Evolutionary conservation across 2,113 vertebrate genomes (phyloP).

Genomic region (Erythrocercus mccallii): DNA sequence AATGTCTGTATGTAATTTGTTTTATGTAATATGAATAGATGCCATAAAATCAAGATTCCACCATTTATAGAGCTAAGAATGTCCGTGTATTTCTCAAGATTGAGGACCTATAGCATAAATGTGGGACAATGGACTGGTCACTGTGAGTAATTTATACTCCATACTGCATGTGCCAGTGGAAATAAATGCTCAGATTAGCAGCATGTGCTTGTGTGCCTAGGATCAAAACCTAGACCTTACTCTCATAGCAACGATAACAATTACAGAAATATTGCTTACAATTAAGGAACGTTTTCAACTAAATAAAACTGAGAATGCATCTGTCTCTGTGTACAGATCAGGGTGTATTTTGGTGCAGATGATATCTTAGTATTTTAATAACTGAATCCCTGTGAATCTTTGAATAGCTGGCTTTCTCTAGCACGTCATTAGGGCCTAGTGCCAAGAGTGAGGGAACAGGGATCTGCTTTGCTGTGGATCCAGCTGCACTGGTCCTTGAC

Average conservation of each 20-base stretch:
- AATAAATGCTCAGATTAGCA: background rate
- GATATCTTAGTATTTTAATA: background rate
- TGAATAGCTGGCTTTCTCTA: background rate
- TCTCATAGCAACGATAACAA: background rate
- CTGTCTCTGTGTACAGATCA: background rate
- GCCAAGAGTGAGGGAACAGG: background rate
- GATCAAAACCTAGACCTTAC: background rate
- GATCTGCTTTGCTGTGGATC: background rate
- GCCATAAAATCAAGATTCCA: slow-evolving; percentile 35
- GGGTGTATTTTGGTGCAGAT: background rate
- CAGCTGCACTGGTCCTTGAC: background rate
- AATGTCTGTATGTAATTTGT: slow-evolving; percentile 59
- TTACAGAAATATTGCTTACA: background rate
- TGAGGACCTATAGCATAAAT: background rate
- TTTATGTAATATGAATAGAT: slow-evolving; percentile 58
- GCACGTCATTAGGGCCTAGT: background rate
- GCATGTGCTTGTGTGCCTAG: background rate
- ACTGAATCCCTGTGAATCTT: background rate
- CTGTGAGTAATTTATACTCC: background rate
- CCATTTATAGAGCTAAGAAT: background rate
- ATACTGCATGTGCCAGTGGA: background rate
- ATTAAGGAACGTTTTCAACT: background rate
- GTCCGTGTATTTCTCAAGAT: background rate
- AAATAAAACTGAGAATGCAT: background rate
- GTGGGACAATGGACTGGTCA: background rate